Evolutionary conservation across 1,140 invertebrate species (phyloP).

Genomic region (Diploscapter pachys): DNA sequence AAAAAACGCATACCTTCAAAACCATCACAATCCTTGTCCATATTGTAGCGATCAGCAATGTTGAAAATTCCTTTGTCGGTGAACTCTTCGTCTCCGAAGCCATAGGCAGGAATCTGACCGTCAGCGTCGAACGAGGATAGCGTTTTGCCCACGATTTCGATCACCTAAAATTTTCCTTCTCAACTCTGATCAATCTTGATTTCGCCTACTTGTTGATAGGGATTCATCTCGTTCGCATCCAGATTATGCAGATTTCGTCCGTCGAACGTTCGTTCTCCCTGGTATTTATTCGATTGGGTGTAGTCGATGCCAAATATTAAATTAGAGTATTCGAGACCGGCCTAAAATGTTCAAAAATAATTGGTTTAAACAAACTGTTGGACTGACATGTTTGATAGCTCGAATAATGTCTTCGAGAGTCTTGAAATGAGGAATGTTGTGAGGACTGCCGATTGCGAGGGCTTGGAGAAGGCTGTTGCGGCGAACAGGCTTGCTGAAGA

Average conservation of each 20-base stretch:
- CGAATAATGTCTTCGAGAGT: slow-evolving; percentile 55
- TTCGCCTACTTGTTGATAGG: slow-evolving; percentile 58
- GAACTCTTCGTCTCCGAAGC: slow-evolving; percentile 62
- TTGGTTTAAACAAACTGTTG: too few relatives aligned
- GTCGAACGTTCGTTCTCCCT: slow-evolving; percentile 62
- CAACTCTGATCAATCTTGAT: too few relatives aligned
- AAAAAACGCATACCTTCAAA: slow-evolving; percentile 47
- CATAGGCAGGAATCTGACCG: slow-evolving; percentile 62
- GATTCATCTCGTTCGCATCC: slow-evolving; percentile 49
- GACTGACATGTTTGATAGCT: slow-evolving; percentile 54
- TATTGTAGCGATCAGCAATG: slow-evolving; percentile 50
- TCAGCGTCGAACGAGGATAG: slow-evolving; percentile 63
- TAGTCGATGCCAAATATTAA: slow-evolving; percentile 64
- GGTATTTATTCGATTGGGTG: slow-evolving; percentile 64
- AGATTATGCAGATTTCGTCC: slow-evolving; percentile 60
- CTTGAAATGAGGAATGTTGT: slow-evolving; percentile 58
- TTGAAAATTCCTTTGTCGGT: slow-evolving; percentile 61
- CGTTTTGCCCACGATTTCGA: slow-evolving; percentile 63
- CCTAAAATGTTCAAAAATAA: slow-evolving; percentile 35
- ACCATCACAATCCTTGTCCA: slow-evolving; percentile 51
- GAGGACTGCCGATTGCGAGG: slow-evolving; percentile 56
- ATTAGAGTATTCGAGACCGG: slow-evolving; percentile 62
- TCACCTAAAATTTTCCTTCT: slow-evolving; percentile 57
- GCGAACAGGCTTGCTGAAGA: slow-evolving; percentile 51
- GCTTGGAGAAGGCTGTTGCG: slow-evolving; percentile 55